Percentiles rank a stretch among this genome's conserved stretches.
Evolutionary conservation across 2,888 invertebrate species (phyloP).

Genomic region (Eilema caniola): DNA sequence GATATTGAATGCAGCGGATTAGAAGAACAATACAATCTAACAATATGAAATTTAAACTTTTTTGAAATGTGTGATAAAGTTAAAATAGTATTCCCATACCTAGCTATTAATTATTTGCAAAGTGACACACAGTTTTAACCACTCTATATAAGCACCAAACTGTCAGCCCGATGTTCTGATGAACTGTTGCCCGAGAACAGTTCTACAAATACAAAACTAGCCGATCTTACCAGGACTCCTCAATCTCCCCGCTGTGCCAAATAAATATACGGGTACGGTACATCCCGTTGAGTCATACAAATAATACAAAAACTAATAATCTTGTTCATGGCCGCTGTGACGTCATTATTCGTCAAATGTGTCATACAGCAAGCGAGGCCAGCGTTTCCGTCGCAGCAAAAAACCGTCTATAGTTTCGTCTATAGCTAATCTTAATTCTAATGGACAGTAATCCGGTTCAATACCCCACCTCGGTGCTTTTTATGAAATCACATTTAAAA

Average conservation of each 20-base stretch:
- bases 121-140: no score
- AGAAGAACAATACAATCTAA: no score
- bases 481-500: not conserved
- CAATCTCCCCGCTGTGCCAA: not conserved
- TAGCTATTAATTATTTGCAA: no score
- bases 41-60: no score
- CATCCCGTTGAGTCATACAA: slow-evolving; percentile 15
- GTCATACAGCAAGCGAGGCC: slow-evolving; percentile 61
- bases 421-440: not conserved
- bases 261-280: not conserved
- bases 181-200: no score
- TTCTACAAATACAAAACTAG: no score
- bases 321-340: slow-evolving; percentile 5
- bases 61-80: no score
- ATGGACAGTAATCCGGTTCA: slow-evolving; percentile 5
- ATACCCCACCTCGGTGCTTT: not conserved
- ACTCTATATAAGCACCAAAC: not conserved
- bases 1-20: no score
- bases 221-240: not conserved
- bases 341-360: slow-evolving; percentile 37
- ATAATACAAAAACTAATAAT: not conserved
- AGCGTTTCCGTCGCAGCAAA: slow-evolving; percentile 52
- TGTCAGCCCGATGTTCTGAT: not conserved
- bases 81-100: no score
- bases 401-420: slow-evolving; percentile 3